Base-by-base conservation (phyloP, 53 echinoderm and acorn worm species). In the Henricia sp. region DNA sequence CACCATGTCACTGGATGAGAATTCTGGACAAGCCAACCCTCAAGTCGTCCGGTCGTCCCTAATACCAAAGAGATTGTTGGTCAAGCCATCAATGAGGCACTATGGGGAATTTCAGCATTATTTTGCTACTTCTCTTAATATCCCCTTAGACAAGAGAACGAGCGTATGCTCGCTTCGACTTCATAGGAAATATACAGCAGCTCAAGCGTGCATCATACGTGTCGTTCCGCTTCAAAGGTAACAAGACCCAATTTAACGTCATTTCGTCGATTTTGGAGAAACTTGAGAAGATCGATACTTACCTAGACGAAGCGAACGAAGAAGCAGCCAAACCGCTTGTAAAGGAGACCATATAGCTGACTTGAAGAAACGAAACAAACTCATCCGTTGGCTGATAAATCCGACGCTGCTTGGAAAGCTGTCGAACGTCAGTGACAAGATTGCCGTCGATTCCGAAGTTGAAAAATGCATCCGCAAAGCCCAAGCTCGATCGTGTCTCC, bases 381-480 rank as follows among this genome's bases (percentile, higher is more conserved):
- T 69, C 24, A 37, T 69, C 3, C 70, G 24, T 28, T 60, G 28
- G 62, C 62, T 29, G 62, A 60, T 30, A 60, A 60, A 16, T 60
- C 62, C 10, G 62, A 60, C 2, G 62, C 62, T 29, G 42, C 25
- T 9, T 43, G 70, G 70, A 44, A 41, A 23, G 70, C 44, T 43
- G 70, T 69, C 25, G 70, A 69, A 69, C 27, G 70, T 44, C 28
- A 69, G 70, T 25, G 70, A 69, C 27, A 44, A 69, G 24, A 42
- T 70, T 44, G 43, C 70, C 11, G 30, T 9, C 39, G 67, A 67
- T 23, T 67, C 67, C n/a, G 67, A 67, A 37, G 67, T 37, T 67
- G 67, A 67, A 38, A 67, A 67, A 19, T n/a, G 39, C 1, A 67
- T 67, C 4, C 38, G 20, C 19, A n/a, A 16, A n/a, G 67, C 67